Evolutionary conservation across 2,888 invertebrate species (phyloP).

Genomic region (Cryptocheilus praepositus): DNA sequence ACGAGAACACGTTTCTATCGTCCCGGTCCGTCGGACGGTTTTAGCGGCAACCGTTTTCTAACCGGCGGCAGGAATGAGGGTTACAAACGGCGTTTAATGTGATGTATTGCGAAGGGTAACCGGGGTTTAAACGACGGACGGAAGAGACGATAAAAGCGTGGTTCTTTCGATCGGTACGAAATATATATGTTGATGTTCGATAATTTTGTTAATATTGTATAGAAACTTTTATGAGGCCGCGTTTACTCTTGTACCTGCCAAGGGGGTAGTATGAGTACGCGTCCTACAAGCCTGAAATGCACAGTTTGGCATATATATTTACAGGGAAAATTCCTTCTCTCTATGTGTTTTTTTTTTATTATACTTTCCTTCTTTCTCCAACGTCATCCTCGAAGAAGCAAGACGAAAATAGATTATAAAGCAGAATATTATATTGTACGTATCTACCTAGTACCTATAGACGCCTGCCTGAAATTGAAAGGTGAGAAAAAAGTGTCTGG

Average conservation of each 20-base stretch:
- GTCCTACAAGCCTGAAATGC: too few relatives aligned
- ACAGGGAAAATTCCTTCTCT: slow-evolving; percentile 23
- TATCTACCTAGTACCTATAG: slow-evolving; percentile 64
- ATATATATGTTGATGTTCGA: slow-evolving; percentile 68
- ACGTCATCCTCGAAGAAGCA: slow-evolving; percentile 17
- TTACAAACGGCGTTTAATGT: too few relatives aligned
- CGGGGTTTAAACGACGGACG: slow-evolving; percentile 3
- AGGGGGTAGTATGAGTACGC: slow-evolving; percentile 49
- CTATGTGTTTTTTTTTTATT: slow-evolving; percentile 7
- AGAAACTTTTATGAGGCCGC: slow-evolving; percentile 60
- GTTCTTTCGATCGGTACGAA: slow-evolving; percentile 60
- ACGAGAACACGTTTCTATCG: slow-evolving; percentile 55
- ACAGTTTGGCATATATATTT: too few relatives aligned
- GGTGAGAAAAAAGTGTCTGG: slow-evolving; percentile 30
- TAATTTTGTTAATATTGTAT: slow-evolving; percentile 71
- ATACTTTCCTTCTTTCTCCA: slow-evolving; percentile 8
- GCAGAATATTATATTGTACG: slow-evolving; percentile 55
- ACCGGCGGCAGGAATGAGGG: background rate
- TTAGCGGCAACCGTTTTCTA: slow-evolving; percentile 5
- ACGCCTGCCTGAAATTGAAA: slow-evolving; percentile 48
- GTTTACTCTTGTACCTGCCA: slow-evolving; percentile 60
- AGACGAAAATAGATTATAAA: slow-evolving; percentile 36
- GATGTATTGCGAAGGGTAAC: too few relatives aligned
- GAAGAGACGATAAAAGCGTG: slow-evolving; percentile 50
- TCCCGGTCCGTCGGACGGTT: slow-evolving; percentile 1